A percentile compares a stretch with the other conserved stretches of the same genome.
Evolutionary conservation across 2,113 vertebrate genomes (phyloP).

Genomic region (Aspidoscelis tigris): DNA sequence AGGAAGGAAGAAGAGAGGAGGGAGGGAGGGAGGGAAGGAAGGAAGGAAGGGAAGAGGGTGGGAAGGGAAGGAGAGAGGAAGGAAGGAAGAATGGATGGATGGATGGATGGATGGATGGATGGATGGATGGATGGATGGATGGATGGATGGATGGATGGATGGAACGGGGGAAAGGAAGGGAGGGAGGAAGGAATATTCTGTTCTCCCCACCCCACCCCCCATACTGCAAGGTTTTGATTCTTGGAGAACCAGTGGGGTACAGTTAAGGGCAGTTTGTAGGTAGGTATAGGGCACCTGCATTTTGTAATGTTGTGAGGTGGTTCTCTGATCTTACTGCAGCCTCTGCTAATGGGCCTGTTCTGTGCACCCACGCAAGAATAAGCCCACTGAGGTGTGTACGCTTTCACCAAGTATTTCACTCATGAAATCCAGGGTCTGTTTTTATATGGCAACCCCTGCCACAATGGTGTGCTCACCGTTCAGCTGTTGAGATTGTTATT

Average conservation of each 20-base stretch:
- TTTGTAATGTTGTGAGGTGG: background rate
- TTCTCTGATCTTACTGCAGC: background rate
- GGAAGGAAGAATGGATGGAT: too few relatives aligned
- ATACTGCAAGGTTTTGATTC: background rate
- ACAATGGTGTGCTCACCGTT: conserved; percentile 70
- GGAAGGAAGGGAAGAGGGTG: too few relatives aligned
- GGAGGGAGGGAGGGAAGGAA: too few relatives aligned
- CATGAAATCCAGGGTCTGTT: conserved; percentile 62
- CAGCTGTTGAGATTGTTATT: conserved; percentile 83
- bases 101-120: too few relatives aligned
- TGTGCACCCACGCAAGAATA: background rate
- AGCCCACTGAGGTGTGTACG: conserved; percentile 28
- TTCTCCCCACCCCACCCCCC: background rate
- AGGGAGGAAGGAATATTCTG: background rate
- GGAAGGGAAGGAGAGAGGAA: too few relatives aligned
- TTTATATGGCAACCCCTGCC: conserved; percentile 55
- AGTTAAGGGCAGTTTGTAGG: background rate
- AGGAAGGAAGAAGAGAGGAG: too few relatives aligned
- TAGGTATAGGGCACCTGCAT: too few relatives aligned
- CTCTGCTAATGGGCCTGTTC: background rate
- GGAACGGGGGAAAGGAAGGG: too few relatives aligned
- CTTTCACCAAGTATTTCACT: conserved; percentile 33
- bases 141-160: too few relatives aligned
- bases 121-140: too few relatives aligned
- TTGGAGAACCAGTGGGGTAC: background rate